phyloP scores from a whole-genome alignment of 92 coral and sea anemone species.

The Virgularia gustaviana region DNA sequence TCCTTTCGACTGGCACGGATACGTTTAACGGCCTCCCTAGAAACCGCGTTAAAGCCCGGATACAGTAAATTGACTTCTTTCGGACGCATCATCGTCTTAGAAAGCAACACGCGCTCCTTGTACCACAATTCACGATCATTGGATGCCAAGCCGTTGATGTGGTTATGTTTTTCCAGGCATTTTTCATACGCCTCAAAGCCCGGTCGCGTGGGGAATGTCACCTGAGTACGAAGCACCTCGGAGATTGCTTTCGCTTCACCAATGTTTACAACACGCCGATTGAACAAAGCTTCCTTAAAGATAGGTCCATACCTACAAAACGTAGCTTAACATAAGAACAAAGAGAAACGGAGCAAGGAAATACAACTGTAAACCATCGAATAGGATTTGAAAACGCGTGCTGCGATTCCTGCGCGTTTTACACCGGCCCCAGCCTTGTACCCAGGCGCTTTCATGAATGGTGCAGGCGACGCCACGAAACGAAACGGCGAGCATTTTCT shows the following conservation, averaged over 20 bases:
- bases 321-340: too few species aligned
- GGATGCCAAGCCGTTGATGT: constrained; percentile 7
- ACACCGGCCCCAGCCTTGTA: too few species aligned
- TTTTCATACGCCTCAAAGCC: constrained; percentile 34
- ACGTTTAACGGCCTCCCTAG: neutral
- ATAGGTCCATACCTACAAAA: constrained; percentile 75
- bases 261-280: constrained; percentile 37
- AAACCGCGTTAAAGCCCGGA: neutral
- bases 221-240: constrained; percentile 60
- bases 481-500: too few species aligned
- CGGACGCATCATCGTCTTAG: neutral
- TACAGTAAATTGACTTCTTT: neutral
- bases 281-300: constrained; percentile 47
- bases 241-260: constrained; percentile 53
- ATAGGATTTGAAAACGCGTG: too few species aligned
- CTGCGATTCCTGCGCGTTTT: too few species aligned
- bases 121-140: neutral
- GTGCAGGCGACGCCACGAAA: too few species aligned
- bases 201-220: constrained; percentile 54
- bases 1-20: neutral
- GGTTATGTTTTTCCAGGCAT: constrained; percentile 17
- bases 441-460: too few species aligned
- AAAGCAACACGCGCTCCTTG: neutral
- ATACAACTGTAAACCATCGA: too few species aligned
- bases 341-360: too few species aligned